Base-by-base conservation (phyloP, 2,888 invertebrate species). In the Drosophila multiciliata region DNA sequence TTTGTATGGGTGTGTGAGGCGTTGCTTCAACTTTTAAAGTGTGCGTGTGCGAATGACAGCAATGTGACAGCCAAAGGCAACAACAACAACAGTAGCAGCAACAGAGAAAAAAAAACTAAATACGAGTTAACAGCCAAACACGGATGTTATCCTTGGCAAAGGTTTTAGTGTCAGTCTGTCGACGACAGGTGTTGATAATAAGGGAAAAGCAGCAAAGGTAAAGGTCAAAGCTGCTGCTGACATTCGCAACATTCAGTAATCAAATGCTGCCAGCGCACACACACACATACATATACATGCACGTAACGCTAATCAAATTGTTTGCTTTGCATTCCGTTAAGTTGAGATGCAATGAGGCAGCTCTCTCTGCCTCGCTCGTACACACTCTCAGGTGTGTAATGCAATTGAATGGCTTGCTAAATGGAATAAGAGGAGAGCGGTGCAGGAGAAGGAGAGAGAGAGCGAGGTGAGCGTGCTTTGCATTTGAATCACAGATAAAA, bases 21-120 rank as follows among this genome's bases (percentile, higher is more conserved):
- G 75, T 75, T 77, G 45, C 82, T 80, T 87, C 76, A 81, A 79
- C 80, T 75, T 68, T 79, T 76, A 82, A 76, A 33, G 87, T 79
- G 80, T 75, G 82, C 83, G 84, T 81, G n/a, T 48, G 84, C 75
- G 80, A 83, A 78, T 87, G 89, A 89, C 89, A 89, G 87, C 81
- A 79, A 82, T 85, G 81, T 82, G 85, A 87, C 87, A 84, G 71
- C 76, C 74, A 76, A 82, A 76, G 72, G 72, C 74, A 66, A 38
- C 61, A 58, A 20, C 66, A 79, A 36, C 64, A 76, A 54, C 32
- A 61, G 33, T 33, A 71, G 11, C 32, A 32, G 33, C 66, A 76
- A 54, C 40, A 62, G 42, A 52, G n/a, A 38, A 38, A 29, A 26
- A 49, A 7, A 26, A 57, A 20, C 57, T 32, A 57, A 42, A 57